Conservation (phyloP, 1,140 invertebrate genomes). For the Drosophila seguyi region DNA sequence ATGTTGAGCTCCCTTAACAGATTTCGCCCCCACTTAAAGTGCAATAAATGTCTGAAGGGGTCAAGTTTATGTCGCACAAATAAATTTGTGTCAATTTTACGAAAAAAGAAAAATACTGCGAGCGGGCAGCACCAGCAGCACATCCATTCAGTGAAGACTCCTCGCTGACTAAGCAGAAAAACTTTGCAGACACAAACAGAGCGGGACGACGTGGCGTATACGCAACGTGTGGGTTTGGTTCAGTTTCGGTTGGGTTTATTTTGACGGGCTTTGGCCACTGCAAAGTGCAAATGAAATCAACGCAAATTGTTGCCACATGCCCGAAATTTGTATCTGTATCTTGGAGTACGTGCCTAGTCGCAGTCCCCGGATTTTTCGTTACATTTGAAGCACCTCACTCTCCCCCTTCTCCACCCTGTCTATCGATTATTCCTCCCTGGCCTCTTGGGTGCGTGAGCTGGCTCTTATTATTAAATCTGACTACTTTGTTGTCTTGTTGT, state of each 20-base stretch:
- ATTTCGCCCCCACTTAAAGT: constrained; percentile 6
- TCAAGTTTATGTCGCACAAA: constrained; percentile 40
- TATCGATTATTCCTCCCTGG: constrained; percentile 66
- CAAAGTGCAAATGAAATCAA: constrained; percentile 82
- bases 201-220: constrained; percentile 51
- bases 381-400: constrained; percentile 32
- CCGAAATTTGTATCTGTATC: constrained; percentile 65
- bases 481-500: constrained; percentile 36
- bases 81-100: constrained; percentile 43
- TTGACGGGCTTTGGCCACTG: constrained; percentile 40
- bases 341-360: constrained; percentile 51
- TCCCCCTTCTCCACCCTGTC: too few species aligned
- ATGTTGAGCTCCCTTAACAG: constrained; percentile 1
- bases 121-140: constrained; percentile 8
- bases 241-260: constrained; percentile 20
- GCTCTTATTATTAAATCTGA: constrained; percentile 67
- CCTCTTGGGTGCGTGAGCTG: constrained; percentile 23
- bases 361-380: constrained; percentile 31
- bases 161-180: constrained; percentile 61
- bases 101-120: constrained; percentile 39
- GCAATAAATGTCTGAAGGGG: constrained; percentile 44
- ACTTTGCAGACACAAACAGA: constrained; percentile 47
- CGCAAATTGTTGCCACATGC: constrained; percentile 78
- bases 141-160: constrained; percentile 6
- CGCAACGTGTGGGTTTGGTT: constrained; percentile 41